These are phyloP conservation scores for Atherinomorus stipes DNA, from an alignment of 2,113 vertebrate species.

Conservation along the genomic window DNA sequence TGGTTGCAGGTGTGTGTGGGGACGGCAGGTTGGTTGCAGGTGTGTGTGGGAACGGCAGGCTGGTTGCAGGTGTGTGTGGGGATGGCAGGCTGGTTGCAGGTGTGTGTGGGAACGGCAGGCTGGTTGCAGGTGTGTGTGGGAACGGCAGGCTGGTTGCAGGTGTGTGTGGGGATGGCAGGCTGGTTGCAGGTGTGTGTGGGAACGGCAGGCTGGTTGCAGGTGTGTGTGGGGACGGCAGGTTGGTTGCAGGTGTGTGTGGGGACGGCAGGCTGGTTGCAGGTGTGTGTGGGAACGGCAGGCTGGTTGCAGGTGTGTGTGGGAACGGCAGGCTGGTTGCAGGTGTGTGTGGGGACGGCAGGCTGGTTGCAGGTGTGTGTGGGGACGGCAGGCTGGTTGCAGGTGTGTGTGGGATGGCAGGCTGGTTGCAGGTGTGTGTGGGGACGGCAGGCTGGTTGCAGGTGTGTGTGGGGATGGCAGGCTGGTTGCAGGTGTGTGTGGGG, in stretches of 20 bases:
- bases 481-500: slow-evolving; percentile 38
- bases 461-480: slow-evolving; percentile 34
- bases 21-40: slow-evolving; percentile 20
- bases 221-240: slow-evolving; percentile 33
- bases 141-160: slow-evolving; percentile 21
- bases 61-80: slow-evolving; percentile 39
- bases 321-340: slow-evolving; percentile 21
- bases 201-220: slow-evolving; percentile 21
- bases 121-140: slow-evolving; percentile 39
- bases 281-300: slow-evolving; percentile 33
- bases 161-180: slow-evolving; percentile 33
- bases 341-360: slow-evolving; percentile 33
- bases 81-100: slow-evolving; percentile 20
- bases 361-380: slow-evolving; percentile 39
- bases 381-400: slow-evolving; percentile 20
- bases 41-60: slow-evolving; percentile 33
- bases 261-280: slow-evolving; percentile 20
- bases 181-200: slow-evolving; percentile 39
- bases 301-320: slow-evolving; percentile 39
- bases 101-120: slow-evolving; percentile 33
- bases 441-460: slow-evolving; percentile 19
- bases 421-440: slow-evolving; percentile 38
- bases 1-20: slow-evolving; percentile 29
- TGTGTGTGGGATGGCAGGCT: slow-evolving; percentile 34
- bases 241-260: slow-evolving; percentile 39